Evolutionary conservation across 92 coral and sea anemone genomes (phyloP).

Genomic region (Epizoanthus illoricatus): DNA sequence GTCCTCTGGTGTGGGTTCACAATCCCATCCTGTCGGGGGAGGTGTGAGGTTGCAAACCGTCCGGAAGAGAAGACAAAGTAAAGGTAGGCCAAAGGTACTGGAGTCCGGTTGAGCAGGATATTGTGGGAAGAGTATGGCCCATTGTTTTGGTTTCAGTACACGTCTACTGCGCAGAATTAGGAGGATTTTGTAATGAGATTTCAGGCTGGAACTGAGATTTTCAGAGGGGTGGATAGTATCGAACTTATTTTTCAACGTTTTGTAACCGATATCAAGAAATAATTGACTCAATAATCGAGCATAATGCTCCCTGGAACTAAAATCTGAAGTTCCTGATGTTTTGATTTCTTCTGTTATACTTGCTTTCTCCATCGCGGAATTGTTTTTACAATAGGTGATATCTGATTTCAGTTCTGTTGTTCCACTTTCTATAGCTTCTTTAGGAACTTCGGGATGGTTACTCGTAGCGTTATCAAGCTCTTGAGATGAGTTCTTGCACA

Average conservation of each 20-base stretch:
- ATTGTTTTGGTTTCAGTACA: conserved; percentile 7
- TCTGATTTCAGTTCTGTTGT: neutral
- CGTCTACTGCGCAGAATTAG: conserved; percentile 30
- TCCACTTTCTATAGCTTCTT: neutral
- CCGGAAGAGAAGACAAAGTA: conserved; percentile 28
- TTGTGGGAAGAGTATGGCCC: conserved; percentile 33
- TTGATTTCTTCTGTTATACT: neutral
- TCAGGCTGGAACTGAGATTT: conserved; percentile 15
- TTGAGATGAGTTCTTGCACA: neutral
- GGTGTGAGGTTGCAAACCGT: conserved; percentile 29
- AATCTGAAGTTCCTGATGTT: neutral
- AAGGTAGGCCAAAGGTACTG: conserved; percentile 11
- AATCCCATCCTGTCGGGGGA: conserved; percentile 27
- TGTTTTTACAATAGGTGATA: neutral
- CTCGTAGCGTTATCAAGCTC: too few species aligned
- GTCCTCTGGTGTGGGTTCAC: conserved; percentile 5
- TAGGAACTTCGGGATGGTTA: neutral
- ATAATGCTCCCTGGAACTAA: conserved; percentile 1
- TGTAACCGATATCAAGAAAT: conserved; percentile 9
- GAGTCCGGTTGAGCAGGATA: conserved; percentile 36
- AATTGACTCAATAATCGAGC: conserved; percentile 15
- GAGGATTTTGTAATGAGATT: conserved; percentile 24
- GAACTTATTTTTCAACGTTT: conserved; percentile 9
- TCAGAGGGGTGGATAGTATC: conserved; percentile 11
- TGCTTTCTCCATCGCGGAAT: neutral